Percentiles rank a stretch among this genome's conserved stretches.
phyloP scores from a whole-genome alignment of 2,113 vertebrate species.

The Mystacornis crossleyi region DNA sequence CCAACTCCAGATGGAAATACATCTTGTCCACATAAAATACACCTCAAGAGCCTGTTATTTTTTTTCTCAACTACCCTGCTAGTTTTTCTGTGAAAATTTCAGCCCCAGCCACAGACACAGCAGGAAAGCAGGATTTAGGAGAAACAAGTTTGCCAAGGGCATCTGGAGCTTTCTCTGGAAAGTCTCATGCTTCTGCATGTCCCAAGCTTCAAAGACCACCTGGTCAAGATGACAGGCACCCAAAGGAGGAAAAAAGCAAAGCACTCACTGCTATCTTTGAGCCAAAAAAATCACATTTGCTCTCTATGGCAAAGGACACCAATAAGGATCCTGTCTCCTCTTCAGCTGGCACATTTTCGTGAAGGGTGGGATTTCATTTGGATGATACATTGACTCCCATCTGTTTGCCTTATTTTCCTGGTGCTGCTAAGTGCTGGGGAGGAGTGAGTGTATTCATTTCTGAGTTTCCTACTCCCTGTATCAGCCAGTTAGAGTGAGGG shows the following conservation, averaged over 20 bases:
- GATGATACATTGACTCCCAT: slow-evolving; percentile 48
- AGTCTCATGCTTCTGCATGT: not conserved
- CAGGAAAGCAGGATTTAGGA: not conserved
- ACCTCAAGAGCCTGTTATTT: not conserved
- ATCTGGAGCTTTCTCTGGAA: not conserved
- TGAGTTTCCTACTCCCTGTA: not conserved
- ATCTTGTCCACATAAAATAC: not conserved
- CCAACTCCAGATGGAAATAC: not conserved
- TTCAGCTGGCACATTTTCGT: slow-evolving; percentile 21
- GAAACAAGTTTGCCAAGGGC: not conserved
- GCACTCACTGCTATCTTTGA: not conserved
- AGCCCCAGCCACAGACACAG: not conserved
- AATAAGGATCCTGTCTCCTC: not conserved
- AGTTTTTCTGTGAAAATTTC: not conserved
- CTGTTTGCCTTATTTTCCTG: slow-evolving; percentile 37
- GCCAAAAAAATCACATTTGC: not conserved
- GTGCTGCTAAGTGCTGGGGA: slow-evolving; percentile 17
- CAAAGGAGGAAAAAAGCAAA: not conserved
- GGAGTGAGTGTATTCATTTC: slow-evolving; percentile 3
- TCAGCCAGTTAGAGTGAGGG: not conserved
- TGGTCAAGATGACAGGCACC: not conserved
- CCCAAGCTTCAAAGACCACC: not conserved
- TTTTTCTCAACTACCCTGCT: not conserved
- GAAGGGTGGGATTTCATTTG: slow-evolving; percentile 25
- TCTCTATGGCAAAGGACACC: not conserved